Evolutionary conservation across 1,140 invertebrate species (phyloP).

Genomic region (Drosophila nikananu): DNA sequence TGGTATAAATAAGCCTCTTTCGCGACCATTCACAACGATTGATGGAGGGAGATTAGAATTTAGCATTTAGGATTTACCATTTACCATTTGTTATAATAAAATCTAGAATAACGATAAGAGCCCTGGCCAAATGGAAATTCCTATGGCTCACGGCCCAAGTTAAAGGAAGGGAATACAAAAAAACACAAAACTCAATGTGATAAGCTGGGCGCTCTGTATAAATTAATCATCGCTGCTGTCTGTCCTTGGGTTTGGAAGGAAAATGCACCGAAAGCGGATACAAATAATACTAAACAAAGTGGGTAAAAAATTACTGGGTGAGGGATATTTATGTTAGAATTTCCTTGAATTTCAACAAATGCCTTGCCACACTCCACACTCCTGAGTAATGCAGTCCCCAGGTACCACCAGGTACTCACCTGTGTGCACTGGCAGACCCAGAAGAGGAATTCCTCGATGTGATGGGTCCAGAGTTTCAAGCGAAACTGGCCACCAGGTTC

Average conservation of each 20-base stretch:
- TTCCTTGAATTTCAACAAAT: background rate
- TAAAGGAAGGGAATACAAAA: background rate
- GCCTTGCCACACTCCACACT: background rate
- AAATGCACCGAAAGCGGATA: background rate
- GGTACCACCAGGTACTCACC: background rate
- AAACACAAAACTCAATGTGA: background rate
- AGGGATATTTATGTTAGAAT: background rate
- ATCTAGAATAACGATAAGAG: conserved; percentile 17
- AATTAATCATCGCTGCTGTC: background rate
- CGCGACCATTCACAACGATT: conserved; percentile 4
- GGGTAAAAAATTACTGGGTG: background rate
- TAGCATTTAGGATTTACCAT: background rate
- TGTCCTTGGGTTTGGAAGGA: background rate
- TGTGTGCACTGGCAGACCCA: background rate
- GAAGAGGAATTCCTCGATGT: background rate
- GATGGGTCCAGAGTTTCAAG: conserved; percentile 11
- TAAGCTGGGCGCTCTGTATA: background rate
- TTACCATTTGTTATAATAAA: conserved; percentile 7
- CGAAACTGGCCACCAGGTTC: background rate
- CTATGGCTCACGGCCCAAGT: background rate
- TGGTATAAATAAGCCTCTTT: conserved; percentile 13
- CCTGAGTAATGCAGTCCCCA: background rate
- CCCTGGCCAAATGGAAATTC: background rate
- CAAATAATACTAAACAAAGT: background rate
- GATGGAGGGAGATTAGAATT: conserved; percentile 16